Evolutionary conservation across 2,113 vertebrate genomes (phyloP).

Genomic region (Solea senegalensis): DNA sequence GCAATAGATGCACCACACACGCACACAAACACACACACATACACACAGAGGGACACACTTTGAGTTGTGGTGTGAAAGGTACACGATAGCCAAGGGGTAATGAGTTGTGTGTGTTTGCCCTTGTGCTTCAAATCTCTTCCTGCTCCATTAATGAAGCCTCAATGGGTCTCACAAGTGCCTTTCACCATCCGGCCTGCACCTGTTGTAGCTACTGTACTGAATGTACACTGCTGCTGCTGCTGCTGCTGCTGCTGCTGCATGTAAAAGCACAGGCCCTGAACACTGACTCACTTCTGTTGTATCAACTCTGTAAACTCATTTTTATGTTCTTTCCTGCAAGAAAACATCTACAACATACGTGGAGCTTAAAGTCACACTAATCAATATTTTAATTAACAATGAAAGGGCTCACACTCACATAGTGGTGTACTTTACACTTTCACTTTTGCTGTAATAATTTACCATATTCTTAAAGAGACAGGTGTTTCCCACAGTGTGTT

Average conservation of each 20-base stretch:
- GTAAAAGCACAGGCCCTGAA: constrained; percentile 12
- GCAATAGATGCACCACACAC: constrained; percentile 39
- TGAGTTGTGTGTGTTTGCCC: constrained; percentile 73
- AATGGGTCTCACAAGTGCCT: constrained; percentile 50
- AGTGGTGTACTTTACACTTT: too few relatives aligned
- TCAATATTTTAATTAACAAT: too few relatives aligned
- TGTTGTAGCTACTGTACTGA: not conserved
- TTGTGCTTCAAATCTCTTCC: constrained; percentile 67
- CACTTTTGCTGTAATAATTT: too few relatives aligned
- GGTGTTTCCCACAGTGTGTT: not conserved
- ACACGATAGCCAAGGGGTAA: constrained; percentile 67
- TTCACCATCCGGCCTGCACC: constrained; percentile 40
- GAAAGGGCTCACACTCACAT: too few relatives aligned
- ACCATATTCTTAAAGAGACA: not conserved
- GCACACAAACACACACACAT: constrained; percentile 14
- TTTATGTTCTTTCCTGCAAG: too few relatives aligned
- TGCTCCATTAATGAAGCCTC: constrained; percentile 72
- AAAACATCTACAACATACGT: too few relatives aligned
- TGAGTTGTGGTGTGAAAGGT: constrained; percentile 72
- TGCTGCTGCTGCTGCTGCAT: constrained; percentile 20
- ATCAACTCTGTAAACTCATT: not conserved
- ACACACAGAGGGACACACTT: constrained; percentile 61
- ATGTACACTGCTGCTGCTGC: not conserved
- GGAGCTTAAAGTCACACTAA: too few relatives aligned
- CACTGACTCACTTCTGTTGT: not conserved